Evolutionary conservation across 2,888 invertebrate genomes (phyloP), one percentile per base, ranked within the genome.

Genomic region (Clivina fossor): DNA sequence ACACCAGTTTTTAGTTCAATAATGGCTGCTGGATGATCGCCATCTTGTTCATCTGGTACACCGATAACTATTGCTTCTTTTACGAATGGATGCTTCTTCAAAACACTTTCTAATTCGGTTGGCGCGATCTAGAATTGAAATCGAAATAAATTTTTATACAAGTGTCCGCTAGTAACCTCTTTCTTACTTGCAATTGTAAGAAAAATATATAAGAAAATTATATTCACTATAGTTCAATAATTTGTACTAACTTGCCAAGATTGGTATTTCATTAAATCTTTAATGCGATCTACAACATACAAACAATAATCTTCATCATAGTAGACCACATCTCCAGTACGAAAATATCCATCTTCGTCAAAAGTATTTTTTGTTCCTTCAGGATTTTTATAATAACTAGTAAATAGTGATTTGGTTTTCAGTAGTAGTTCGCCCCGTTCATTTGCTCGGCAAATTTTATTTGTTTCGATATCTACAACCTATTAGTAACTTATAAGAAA

Each of bases 251-350:
- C 77, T 65, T 80, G 79, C 69, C 75, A 70, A 32, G 69, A 74
- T 59, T 66, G 74, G 61, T 75, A 80, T 63, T 79, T 80, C 4
- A 80, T 66, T 58, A 80, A 66, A 59, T 77, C 71, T 60, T 80
- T 80, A 3, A 77, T 71, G 15, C 80, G 69, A 28, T 79, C 80
- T 0, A 78, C 71, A 30, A 76, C 73, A 64, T 68, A 79, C 55
- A 74, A 76, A 60, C 77, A 74, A 60, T 69, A 70, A n/a, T 76
- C 69, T 11, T 76, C 72, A 58, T 81, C 79, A 58, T 76, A 76
- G 58, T 76, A 79, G 16, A 75, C 72, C 15, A 79, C 66, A 58
- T 81, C 81, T 0, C 80, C 80, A 1, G 79, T 76, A 61, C 72
- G 76, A 24, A 78, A 66, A 76, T 77, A 80, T 2, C 77, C 72